Conservation (phyloP, 2,797 vertebrate genomes). For the Cryptoprocta ferox region DNA sequence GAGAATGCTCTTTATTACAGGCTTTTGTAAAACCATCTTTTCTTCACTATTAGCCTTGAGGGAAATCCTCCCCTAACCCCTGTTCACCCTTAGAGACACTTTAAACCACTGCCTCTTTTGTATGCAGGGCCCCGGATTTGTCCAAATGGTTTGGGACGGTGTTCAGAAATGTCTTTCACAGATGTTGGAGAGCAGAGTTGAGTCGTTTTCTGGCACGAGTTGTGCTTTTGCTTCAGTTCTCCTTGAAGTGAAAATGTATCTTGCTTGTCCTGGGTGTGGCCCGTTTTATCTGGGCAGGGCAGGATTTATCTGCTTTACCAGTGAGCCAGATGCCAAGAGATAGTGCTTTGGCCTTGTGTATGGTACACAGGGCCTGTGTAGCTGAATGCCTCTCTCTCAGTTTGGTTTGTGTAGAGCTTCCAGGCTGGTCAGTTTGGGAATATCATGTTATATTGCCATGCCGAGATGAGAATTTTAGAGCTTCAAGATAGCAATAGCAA, state of each 20-base stretch:
- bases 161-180: slow-evolving; percentile 41
- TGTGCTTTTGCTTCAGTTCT: not conserved
- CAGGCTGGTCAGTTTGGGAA: not conserved
- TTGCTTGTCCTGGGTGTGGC: not conserved
- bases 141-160: not conserved
- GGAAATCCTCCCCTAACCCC: not conserved
- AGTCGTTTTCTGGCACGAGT: slow-evolving; percentile 15
- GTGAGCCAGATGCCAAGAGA: not conserved
- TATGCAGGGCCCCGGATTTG: not conserved
- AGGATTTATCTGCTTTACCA: accelerated
- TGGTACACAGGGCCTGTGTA: accelerated
- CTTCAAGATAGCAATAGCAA: not conserved
- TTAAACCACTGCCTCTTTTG: not conserved
- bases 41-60: not conserved
- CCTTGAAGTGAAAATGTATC: not conserved
- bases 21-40: not conserved
- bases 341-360: not conserved
- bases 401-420: not conserved
- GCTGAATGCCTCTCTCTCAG: not conserved
- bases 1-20: slow-evolving; percentile 11
- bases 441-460: not conserved
- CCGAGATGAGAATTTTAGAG: slow-evolving; percentile 23
- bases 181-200: not conserved
- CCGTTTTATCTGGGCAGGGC: not conserved
- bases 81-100: not conserved